Base-by-base conservation (phyloP, 2,888 invertebrate genomes). In the Anaspis maculata region DNA sequence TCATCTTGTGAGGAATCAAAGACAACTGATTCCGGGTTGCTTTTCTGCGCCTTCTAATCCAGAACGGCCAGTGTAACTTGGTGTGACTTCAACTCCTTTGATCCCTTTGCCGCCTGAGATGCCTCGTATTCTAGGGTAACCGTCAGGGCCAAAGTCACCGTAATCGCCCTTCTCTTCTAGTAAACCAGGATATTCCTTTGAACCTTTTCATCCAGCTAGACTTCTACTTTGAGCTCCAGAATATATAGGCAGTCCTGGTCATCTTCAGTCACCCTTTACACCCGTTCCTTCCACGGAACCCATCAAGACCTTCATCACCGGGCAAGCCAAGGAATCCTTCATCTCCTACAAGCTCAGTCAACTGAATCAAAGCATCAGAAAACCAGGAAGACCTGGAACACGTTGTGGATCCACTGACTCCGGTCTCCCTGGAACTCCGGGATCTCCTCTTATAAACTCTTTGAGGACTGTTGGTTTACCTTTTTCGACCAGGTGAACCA, bases 171-270 rank as follows among this genome's bases (percentile, higher is more conserved):
- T 65, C 3, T 44, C 42, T 26, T 87, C 87, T 13, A 68, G 70
- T 27, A 74, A 61, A 19, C 87, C 88, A 1, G 70, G 64, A 42
- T 72, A 71, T 3, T 87, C 87, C 60, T 80, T 82, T 6, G 66
- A 56, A 10, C 88, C 88, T 15, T 61, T 48, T 0, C 67, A 60
- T 13, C 83, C 84, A 7, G 39, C 32, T 2, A 57, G 24, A 35
- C 69, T 58, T 5, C 53, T 56, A 23, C 66, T 63, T 25, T 46
- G 45, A 15, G 48, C 39, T 26, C 63, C 66, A 19, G 55, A 51
- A 21, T 38, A 46, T 11, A 73, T 74, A 26, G 64, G 51, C 1
- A 55, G 41, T 29, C 86, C 77, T 11, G 51, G 40, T 32, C 49
- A 56, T 13, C 83, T 83, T 25, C 47, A 53, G 13, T 52, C 59